phyloP scores from a whole-genome alignment of 2,797 vertebrate species.

The Smutsia gigantea region DNA sequence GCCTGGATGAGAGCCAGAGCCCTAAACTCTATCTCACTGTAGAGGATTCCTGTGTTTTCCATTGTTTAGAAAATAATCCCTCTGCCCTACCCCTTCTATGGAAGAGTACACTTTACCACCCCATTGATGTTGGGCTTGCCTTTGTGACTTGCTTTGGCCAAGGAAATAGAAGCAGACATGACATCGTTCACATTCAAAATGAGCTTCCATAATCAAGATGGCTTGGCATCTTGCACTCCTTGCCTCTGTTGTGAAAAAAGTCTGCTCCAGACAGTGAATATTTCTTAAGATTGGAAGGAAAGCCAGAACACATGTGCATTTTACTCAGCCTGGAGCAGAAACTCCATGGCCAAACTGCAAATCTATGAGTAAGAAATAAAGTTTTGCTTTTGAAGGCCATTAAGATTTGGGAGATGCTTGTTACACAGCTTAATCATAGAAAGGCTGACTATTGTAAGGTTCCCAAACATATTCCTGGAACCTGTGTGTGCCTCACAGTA shows the following conservation, averaged over 20 bases:
- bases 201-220: not conserved
- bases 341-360: not conserved
- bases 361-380: not conserved
- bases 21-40: not conserved
- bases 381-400: not conserved
- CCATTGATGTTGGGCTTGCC: not conserved
- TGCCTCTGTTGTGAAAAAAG: not conserved
- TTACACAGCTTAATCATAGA: slow-evolving; percentile 1
- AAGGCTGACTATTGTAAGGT: not conserved
- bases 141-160: not conserved
- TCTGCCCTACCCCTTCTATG: not conserved
- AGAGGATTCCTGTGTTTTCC: not conserved
- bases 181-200: not conserved
- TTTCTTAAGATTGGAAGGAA: not conserved
- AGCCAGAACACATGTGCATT: not conserved
- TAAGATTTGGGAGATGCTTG: not conserved
- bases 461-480: not conserved
- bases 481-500: not conserved
- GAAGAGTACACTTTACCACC: not conserved
- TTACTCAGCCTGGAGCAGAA: not conserved
- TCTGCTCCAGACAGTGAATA: not conserved
- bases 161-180: not conserved
- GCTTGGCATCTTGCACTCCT: not conserved
- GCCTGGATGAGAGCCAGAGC: not conserved
- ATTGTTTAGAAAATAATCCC: not conserved